phyloP scores from a whole-genome alignment of 2,888 invertebrate genomes.

The Autographa gamma region DNA sequence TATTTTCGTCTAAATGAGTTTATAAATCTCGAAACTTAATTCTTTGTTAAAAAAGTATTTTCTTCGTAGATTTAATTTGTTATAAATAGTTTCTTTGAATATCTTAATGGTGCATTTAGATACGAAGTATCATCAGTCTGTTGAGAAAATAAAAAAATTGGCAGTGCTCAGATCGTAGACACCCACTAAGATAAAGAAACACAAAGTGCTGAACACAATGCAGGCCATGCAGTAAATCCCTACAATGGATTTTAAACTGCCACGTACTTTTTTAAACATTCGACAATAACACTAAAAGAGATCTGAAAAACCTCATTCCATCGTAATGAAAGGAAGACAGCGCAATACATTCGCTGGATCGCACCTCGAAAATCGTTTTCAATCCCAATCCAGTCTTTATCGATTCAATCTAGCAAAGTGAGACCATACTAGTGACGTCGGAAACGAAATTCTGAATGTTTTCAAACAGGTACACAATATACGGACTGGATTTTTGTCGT shows the following conservation, averaged over 20 bases:
- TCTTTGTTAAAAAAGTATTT: neutral
- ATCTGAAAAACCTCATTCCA: slow-evolving; percentile 52
- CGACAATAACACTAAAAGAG: slow-evolving; percentile 33
- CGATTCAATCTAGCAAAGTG: slow-evolving; percentile 67
- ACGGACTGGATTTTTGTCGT: slow-evolving; percentile 45
- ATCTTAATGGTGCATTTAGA: slow-evolving; percentile 11
- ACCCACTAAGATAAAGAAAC: slow-evolving; percentile 30
- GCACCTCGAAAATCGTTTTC: slow-evolving; percentile 57
- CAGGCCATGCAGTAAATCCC: slow-evolving; percentile 34
- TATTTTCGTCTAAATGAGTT: neutral
- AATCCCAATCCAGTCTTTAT: slow-evolving; percentile 57
- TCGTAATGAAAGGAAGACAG: slow-evolving; percentile 48
- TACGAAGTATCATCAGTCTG: slow-evolving; percentile 26
- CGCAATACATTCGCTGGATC: slow-evolving; percentile 33
- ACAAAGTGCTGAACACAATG: slow-evolving; percentile 27
- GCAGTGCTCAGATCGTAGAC: slow-evolving; percentile 33
- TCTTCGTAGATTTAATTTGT: too few relatives aligned
- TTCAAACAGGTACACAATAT: slow-evolving; percentile 46
- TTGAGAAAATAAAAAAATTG: slow-evolving; percentile 25
- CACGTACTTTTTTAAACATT: slow-evolving; percentile 39
- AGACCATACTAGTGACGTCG: slow-evolving; percentile 46
- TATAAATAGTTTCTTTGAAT: too few relatives aligned
- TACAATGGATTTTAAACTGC: slow-evolving; percentile 44
- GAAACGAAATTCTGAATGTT: slow-evolving; percentile 43
- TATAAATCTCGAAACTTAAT: neutral